Evolutionary conservation across 2,888 invertebrate species (phyloP).

Genomic region (Auanema sp.): DNA sequence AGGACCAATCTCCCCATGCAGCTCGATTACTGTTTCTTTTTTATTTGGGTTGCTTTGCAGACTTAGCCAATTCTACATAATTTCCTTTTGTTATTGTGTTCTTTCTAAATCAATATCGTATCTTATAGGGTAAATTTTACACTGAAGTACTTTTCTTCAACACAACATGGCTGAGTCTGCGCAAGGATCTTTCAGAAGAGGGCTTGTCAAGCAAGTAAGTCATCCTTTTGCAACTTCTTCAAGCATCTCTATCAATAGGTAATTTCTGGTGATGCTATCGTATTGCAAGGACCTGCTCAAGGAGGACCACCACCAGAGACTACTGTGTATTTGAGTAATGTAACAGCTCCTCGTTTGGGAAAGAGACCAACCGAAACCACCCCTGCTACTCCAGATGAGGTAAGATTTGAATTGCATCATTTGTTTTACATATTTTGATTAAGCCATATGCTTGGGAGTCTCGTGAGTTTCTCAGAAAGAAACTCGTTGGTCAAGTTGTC

Average conservation of each 20-base stretch:
- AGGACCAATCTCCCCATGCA: too few relatives aligned
- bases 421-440: constrained; percentile 46
- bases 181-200: constrained; percentile 35
- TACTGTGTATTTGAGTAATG: constrained; percentile 84
- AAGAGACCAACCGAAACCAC: constrained; percentile 73
- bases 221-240: too few relatives aligned
- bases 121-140: too few relatives aligned
- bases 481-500: constrained; percentile 78
- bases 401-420: constrained; percentile 10
- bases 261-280: constrained; percentile 90
- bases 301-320: constrained; percentile 81
- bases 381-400: constrained; percentile 57
- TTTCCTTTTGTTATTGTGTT: too few relatives aligned
- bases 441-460: constrained; percentile 96
- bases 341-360: constrained; percentile 88
- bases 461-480: constrained; percentile 88
- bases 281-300: constrained; percentile 81
- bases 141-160: too few relatives aligned
- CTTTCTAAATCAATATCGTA: too few relatives aligned
- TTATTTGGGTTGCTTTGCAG: too few relatives aligned
- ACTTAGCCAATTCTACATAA: too few relatives aligned
- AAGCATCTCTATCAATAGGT: constrained; percentile 71
- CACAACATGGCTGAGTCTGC: constrained; percentile 22
- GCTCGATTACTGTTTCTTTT: too few relatives aligned
- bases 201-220: constrained; percentile 42